phyloP scores from a whole-genome alignment of 2,888 invertebrate genomes.

The Acleris holmiana region DNA sequence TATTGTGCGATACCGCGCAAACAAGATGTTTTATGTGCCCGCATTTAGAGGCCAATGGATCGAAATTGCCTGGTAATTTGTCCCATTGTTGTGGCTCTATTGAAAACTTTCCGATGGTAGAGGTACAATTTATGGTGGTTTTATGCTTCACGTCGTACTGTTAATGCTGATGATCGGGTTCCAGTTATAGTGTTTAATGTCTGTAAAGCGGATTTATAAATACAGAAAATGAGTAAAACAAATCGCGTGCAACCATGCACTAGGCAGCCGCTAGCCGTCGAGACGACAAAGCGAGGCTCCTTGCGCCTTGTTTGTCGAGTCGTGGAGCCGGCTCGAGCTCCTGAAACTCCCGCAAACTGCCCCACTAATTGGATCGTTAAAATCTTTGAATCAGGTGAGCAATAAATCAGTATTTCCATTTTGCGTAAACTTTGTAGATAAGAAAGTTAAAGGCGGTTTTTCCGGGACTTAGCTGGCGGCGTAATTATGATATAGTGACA shows the following conservation, averaged over 20 bases:
- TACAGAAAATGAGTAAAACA: constrained; percentile 1
- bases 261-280: constrained; percentile 5
- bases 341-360: constrained; percentile 24
- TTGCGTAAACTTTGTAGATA: constrained; percentile 47
- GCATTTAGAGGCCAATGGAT: constrained; percentile 70
- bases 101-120: constrained; percentile 47
- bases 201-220: neutral
- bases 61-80: constrained; percentile 69
- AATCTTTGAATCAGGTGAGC: constrained; percentile 36
- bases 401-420: constrained; percentile 57
- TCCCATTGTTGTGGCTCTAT: constrained; percentile 56
- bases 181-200: too few relatives aligned
- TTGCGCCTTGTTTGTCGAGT: constrained; percentile 24
- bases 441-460: constrained; percentile 50
- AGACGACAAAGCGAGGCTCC: constrained; percentile 14
- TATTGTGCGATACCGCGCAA: constrained; percentile 71
- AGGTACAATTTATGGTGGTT: constrained; percentile 33
- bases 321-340: constrained; percentile 6
- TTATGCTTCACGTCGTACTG: neutral
- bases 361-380: constrained; percentile 36
- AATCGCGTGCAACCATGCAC: constrained; percentile 9
- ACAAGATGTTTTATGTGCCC: constrained; percentile 77
- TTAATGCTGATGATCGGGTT: too few relatives aligned
- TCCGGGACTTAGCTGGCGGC: constrained; percentile 42
- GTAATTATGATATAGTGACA: constrained; percentile 57